Conservation (phyloP, 2,797 vertebrate genomes). For the Champsocephalus esox region DNA sequence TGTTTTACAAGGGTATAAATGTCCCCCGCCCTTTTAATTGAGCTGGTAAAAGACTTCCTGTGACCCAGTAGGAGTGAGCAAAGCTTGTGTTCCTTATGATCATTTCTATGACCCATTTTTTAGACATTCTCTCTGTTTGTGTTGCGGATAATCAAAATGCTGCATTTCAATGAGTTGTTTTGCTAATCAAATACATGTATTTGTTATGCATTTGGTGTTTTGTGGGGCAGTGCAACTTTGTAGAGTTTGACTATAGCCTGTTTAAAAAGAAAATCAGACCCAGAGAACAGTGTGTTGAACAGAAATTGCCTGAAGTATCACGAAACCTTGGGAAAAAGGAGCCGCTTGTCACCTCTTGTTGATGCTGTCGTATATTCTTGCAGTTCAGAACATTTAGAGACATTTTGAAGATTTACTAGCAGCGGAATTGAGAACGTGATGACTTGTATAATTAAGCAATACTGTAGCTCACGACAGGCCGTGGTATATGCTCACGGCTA, state of each 20-base stretch:
- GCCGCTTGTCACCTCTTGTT: conserved; percentile 7
- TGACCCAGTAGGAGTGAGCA: not conserved
- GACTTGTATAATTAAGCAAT: not conserved
- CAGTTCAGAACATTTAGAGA: conserved; percentile 3
- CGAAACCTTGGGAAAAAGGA: conserved; percentile 12
- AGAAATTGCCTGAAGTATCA: not conserved
- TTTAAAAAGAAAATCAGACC: conserved; percentile 3
- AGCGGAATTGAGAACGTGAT: conserved; percentile 26
- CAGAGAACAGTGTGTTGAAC: conserved; percentile 19
- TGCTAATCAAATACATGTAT: conserved; percentile 2
- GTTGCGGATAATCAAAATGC: conserved; percentile 14
- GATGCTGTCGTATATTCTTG: conserved; percentile 16
- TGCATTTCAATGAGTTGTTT: conserved; percentile 12
- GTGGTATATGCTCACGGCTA: too few relatives aligned
- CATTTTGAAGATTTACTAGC: conserved; percentile 5
- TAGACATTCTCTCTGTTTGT: conserved; percentile 5
- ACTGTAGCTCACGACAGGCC: too few relatives aligned
- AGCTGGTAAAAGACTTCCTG: conserved; percentile 2
- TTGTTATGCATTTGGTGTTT: conserved; percentile 6
- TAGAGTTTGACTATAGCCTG: conserved; percentile 4
- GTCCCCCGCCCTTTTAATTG: not conserved
- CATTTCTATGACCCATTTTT: conserved; percentile 13
- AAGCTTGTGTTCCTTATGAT: conserved; percentile 11
- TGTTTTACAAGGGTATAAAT: not conserved
- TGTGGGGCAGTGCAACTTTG: conserved; percentile 7